Conservation (phyloP, 2,113 vertebrate species). For the Psittacus erithacus region DNA sequence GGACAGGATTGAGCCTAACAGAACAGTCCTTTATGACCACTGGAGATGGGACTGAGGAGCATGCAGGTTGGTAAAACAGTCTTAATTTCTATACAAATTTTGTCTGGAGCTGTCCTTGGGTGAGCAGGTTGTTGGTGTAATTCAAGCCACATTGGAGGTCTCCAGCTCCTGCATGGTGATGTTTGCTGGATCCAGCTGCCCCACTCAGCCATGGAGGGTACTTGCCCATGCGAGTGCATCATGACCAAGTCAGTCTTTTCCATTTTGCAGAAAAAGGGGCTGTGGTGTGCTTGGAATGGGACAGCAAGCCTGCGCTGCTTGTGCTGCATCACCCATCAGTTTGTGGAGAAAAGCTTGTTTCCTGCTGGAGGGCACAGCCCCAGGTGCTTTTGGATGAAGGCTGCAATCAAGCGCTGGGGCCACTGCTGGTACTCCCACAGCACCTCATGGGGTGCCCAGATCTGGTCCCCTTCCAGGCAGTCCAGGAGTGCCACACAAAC, state of each 20-base stretch:
- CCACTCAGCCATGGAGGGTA: accelerated
- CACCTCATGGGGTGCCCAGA: slow-evolving; percentile 79
- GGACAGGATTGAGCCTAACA: background rate
- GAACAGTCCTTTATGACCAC: accelerated
- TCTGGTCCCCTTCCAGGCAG: slow-evolving; percentile 87
- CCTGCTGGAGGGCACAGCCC: background rate
- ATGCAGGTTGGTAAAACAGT: accelerated
- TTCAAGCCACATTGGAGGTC: accelerated
- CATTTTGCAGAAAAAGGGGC: background rate
- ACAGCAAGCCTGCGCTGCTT: background rate
- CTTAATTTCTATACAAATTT: accelerated
- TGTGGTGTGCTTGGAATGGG: accelerated
- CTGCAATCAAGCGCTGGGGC: slow-evolving; percentile 83
- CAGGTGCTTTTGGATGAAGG: slow-evolving; percentile 84
- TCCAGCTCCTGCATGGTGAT: accelerated
- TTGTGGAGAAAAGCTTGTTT: background rate
- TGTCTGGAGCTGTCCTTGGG: background rate
- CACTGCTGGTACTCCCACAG: slow-evolving; percentile 82
- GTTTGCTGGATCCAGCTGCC: accelerated
- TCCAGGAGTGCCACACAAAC: slow-evolving; percentile 85
- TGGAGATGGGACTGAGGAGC: background rate
- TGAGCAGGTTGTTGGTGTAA: background rate
- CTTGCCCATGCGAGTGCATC: accelerated
- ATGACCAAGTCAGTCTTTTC: too few species aligned
- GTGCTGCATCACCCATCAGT: background rate